Percentiles rank a stretch among this genome's conserved stretches.
Conservation (phyloP, 2,113 vertebrate species). For the Columba janthina region DNA sequence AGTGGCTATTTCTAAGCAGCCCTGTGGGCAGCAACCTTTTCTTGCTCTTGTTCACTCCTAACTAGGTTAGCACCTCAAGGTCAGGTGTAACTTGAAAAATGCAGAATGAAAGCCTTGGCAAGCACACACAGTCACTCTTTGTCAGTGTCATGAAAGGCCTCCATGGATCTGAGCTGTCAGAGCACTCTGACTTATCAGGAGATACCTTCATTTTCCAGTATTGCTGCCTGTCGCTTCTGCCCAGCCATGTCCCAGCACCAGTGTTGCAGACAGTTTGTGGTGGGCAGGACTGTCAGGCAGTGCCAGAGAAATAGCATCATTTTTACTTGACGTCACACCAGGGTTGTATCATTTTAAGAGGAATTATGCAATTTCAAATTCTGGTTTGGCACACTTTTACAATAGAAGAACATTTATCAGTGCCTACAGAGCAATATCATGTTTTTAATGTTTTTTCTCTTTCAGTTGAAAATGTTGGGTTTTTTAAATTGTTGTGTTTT, state of each 20-base stretch:
- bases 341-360: conserved; percentile 1
- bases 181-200: background rate
- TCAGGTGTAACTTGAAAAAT: background rate
- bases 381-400: conserved; percentile 25
- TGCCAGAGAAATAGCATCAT: background rate
- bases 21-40: background rate
- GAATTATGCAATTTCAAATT: conserved; percentile 22
- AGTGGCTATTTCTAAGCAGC: background rate
- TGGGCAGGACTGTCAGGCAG: background rate
- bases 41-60: accelerated
- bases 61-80: background rate
- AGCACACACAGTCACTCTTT: background rate
- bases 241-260: background rate
- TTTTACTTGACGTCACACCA: background rate
- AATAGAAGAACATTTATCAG: conserved; percentile 6
- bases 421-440: conserved; percentile 44
- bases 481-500: conserved; percentile 37
- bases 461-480: background rate
- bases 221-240: background rate
- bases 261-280: background rate
- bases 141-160: background rate
- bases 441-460: conserved; percentile 45
- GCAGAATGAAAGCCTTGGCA: background rate
- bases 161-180: background rate
- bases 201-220: background rate